Evolutionary conservation across 1,140 invertebrate species (phyloP), one percentile per base, ranked within the genome.

Genomic region (Nylanderia fulva): DNA sequence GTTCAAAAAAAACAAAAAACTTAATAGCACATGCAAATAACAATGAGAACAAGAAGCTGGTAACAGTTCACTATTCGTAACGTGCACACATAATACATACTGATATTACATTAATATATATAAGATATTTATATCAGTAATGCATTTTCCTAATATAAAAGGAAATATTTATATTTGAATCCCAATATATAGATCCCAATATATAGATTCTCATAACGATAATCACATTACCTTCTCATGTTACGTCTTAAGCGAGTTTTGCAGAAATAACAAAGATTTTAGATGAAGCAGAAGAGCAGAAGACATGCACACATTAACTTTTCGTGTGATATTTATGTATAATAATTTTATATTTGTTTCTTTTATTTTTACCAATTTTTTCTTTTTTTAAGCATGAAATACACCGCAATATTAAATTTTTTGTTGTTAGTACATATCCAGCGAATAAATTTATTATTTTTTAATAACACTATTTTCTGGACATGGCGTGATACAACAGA

Each of bases 221-320:
- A 45, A 45, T 71, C 24, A 45, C 6, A 39, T 69, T 42, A 56
- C 24, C 18, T 80, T 79, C 18, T n/a, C 21, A 29, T 21, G 18
- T 64, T 56, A 42, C 1, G 29, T 58, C 42, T 42, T 29, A 60
- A 82, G 33, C 13, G 0, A 71, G 15, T 71, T 71, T 71, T 58
- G 24, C 64, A 21, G 8, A 42, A 69, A 15, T 18, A 27, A 33
- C n/a, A 79, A 56, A 9, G 11, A 58, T 0, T 58, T 48, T 48
- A 18, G 18, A 48, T 29, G 24, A 71, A 71, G 27, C 45, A 18
- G 13, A 71, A 29, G 15, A 58, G 36, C 60, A 21, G 0, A 58
- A 72, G 2, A 11, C 77, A 82, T 82, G 77, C 66, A 39, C 21
- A 80, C 33, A 80, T 56, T 77, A 80, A 33, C 11, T n/a, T 29